Base-by-base conservation (phyloP, 1,140 invertebrate genomes). In the Phymorhynchus buccinoides region DNA sequence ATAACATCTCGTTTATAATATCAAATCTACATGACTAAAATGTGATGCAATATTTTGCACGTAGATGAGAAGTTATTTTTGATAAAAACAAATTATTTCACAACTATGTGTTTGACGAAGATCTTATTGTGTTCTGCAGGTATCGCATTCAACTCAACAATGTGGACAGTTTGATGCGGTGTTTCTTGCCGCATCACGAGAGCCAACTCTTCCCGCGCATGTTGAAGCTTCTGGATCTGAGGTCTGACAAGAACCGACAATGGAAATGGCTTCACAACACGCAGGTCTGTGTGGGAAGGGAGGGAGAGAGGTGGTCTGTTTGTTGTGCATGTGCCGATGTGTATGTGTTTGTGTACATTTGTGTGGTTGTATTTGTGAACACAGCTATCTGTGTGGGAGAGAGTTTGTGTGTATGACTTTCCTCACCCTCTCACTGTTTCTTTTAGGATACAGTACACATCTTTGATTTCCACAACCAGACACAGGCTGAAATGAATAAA, bases 81-180 rank as follows among this genome's bases (percentile, higher is more conserved):
- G n/a, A n/a, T n/a, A n/a, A n/a, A n/a, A n/a, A n/a, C n/a, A n/a
- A n/a, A n/a, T n/a, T n/a, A n/a, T n/a, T n/a, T n/a, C n/a, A n/a
- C n/a, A n/a, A n/a, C n/a, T n/a, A n/a, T n/a, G n/a, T n/a, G n/a
- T n/a, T n/a, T n/a, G n/a, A n/a, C n/a, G n/a, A n/a, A n/a, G n/a
- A n/a, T n/a, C n/a, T n/a, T 56, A 37, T 71, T 79, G 30, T 87
- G 89, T 88, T 90, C 56, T 81, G 87, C 87, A 95, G 97, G 89
- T 99, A 96, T 92, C 95, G 96, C 77, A 96, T 99, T 86, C 96
- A 99, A 90, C 94, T 96, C 79, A 99, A 96, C 91, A 99, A 99
- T 91, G 95, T 95, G 83, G 95, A 96, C 91, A 95, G 96, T 1
- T 95, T 98, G 52, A 93, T 99, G 86, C 94, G 96, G 86, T 94